A percentile compares a stretch with the other conserved stretches of the same genome.
Evolutionary conservation across 92 coral and sea anemone species (phyloP).

Genomic region (Phymanthus crucifer): DNA sequence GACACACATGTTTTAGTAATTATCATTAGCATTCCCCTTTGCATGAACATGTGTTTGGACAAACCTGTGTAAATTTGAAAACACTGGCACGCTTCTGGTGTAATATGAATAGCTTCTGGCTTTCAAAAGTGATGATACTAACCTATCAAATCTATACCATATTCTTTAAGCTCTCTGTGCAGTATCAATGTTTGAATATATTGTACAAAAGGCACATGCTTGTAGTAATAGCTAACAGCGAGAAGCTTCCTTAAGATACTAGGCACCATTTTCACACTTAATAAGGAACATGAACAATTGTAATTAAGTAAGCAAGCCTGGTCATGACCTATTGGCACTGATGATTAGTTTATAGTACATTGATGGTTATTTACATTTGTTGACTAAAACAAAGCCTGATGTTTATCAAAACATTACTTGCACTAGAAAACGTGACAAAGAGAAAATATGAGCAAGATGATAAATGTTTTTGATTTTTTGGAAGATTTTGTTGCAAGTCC

Average conservation of each 20-base stretch:
- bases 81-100: not conserved
- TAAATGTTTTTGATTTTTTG: not conserved
- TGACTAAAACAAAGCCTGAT: not conserved
- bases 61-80: not conserved
- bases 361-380: slow-evolving; percentile 1
- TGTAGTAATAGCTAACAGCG: too few relatives aligned
- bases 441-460: not conserved
- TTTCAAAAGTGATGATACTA: too few relatives aligned
- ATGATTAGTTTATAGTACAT: slow-evolving; percentile 5
- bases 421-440: slow-evolving; percentile 20
- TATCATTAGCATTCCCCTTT: too few relatives aligned
- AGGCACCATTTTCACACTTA: not conserved
- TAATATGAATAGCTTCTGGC: not conserved
- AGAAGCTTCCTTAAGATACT: too few relatives aligned
- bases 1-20: too few relatives aligned
- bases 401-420: slow-evolving; percentile 13
- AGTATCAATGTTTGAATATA: too few relatives aligned
- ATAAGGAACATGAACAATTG: not conserved
- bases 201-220: too few relatives aligned
- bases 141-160: too few relatives aligned
- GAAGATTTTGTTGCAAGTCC: not conserved
- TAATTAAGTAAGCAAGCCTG: slow-evolving; percentile 3
- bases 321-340: slow-evolving; percentile 13
- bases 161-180: too few relatives aligned
- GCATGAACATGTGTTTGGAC: not conserved